A percentile compares a stretch with the other conserved stretches of the same genome.
Evolutionary conservation across 2,888 invertebrate species (phyloP).

Genomic region (Pandemis cinnamomeana): DNA sequence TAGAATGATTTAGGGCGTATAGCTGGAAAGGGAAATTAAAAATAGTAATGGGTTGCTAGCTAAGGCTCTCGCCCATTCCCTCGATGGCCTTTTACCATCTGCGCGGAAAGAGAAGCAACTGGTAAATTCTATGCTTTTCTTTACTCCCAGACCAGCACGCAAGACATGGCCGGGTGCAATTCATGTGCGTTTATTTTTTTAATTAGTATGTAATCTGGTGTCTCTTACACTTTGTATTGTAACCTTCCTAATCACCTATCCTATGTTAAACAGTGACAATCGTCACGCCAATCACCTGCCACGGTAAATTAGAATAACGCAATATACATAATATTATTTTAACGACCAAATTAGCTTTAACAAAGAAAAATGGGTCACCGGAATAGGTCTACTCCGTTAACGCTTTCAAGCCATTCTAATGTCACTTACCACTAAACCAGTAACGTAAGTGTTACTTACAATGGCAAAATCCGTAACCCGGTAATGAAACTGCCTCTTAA

Average conservation of each 20-base stretch:
- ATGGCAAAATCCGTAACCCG: neutral
- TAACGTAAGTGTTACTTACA: slow-evolving; percentile 1
- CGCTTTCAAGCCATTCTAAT: neutral
- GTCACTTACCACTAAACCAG: neutral
- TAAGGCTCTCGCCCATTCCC: too few species aligned
- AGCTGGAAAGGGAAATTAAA: too few species aligned
- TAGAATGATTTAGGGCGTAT: too few species aligned
- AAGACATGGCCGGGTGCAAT: too few species aligned
- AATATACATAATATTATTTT: neutral
- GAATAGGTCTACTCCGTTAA: neutral
- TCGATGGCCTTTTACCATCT: too few species aligned
- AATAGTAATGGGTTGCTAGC: too few species aligned
- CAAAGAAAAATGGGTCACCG: slow-evolving; percentile 1
- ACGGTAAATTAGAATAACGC: neutral
- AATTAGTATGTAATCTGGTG: neutral
- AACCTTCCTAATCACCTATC: too few species aligned
- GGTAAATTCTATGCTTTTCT: too few species aligned
- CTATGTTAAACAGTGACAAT: too few species aligned
- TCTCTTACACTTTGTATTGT: neutral
- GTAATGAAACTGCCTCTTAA: slow-evolving; percentile 49
- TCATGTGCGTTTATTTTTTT: too few species aligned
- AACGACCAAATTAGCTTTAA: neutral
- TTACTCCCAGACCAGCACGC: too few species aligned
- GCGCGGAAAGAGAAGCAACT: too few species aligned
- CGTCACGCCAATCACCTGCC: neutral